phyloP scores from a whole-genome alignment of 2,888 invertebrate species.

The Patella depressa region DNA sequence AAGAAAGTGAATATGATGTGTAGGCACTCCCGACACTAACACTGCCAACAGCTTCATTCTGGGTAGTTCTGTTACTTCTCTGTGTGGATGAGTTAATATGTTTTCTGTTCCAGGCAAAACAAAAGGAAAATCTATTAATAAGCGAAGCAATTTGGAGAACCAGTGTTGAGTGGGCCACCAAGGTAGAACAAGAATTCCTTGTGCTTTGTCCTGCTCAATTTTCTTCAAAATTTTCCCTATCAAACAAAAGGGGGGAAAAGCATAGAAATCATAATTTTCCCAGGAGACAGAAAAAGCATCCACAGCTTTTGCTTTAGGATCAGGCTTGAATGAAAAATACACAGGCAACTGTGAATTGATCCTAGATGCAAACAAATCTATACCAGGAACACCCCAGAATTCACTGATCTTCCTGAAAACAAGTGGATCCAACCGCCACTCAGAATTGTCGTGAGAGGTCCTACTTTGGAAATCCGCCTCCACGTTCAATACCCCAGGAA shows the following conservation, averaged over 20 bases:
- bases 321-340: constrained; percentile 29
- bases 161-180: constrained; percentile 30
- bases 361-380: constrained; percentile 36
- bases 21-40: not conserved
- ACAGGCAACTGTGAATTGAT: constrained; percentile 22
- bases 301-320: constrained; percentile 26
- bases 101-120: not conserved
- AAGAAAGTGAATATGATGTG: not conserved
- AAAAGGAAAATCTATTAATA: not conserved
- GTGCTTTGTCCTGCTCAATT: constrained; percentile 20
- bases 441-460: too few species aligned
- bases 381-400: not conserved
- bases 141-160: constrained; percentile 28
- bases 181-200: constrained; percentile 23
- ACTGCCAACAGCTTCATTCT: not conserved
- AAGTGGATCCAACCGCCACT: constrained; percentile 9
- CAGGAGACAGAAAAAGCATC: constrained; percentile 28
- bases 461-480: too few species aligned
- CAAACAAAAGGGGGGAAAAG: constrained; percentile 29
- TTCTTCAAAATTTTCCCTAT: constrained; percentile 24
- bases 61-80: not conserved
- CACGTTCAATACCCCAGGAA: constrained; percentile 17
- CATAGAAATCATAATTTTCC: constrained; percentile 23
- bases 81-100: constrained; percentile 3
- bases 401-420: not conserved